Evolutionary conservation across 1,140 invertebrate species (phyloP), one percentile per base, ranked within the genome.

Genomic region (Zaprionus camerounensis): DNA sequence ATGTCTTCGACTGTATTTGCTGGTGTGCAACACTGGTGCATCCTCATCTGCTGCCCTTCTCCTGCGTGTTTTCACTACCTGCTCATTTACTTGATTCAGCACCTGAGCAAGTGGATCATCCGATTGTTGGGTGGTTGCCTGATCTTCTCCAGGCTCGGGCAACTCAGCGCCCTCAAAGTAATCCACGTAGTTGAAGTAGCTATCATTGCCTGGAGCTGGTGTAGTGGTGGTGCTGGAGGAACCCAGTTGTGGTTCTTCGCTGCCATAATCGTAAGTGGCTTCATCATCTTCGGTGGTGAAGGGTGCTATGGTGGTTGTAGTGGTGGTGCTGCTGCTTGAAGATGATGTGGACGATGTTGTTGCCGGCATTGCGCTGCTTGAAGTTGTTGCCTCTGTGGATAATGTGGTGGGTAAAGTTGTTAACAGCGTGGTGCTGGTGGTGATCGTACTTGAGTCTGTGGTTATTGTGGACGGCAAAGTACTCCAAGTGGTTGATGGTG

Each of bases 101-200:
- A 80, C 80, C 38, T 78, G 71, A 0, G 68, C 84, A 13, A 87
- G 31, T 2, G 83, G 85, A 69, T 87, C 84, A 38, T 88, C 63
- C 0, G 74, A 58, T 26, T 84, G 71, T 11, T 73, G 68, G 0
- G 80, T 82, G 22, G 77, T 78, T 5, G 46, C 44, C 38, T 68
- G 46, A 22, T 80, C 53, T 3, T 76, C 63, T 7, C 3, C 28
- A 20, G 22, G 12, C 17, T 78, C 63, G 5, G 83, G 74, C 0
- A 81, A 24, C 15, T 77, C 65, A 13, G 74, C 74, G 7, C 79
- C 81, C 5, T 78, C 78, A 44, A 83, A 88, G 68, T 92, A 91
- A 59, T 91, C 88, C 15, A 83, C 83, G 56, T 91, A 87, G 15
- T 85, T 83, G 46, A 91, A 92, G 44, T 71, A 91, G 55, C 59